Conservation (phyloP, 2,888 invertebrate genomes). For the Agrenia bidenticulata region DNA sequence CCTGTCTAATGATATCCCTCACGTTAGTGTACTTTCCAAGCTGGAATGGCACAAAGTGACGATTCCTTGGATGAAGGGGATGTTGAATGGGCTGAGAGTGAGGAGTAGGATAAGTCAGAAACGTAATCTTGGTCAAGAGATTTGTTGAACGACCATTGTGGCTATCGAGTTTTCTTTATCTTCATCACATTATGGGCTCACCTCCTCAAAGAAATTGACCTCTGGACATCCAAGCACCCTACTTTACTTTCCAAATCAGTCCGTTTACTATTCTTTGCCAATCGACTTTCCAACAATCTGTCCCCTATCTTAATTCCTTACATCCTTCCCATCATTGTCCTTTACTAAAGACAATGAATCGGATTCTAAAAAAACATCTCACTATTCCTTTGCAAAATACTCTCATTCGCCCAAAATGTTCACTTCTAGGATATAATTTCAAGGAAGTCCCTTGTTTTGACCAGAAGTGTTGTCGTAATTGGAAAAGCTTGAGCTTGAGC, state of each 20-base stretch:
- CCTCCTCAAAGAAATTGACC: conserved; percentile 41
- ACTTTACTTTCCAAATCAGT: conserved; percentile 28
- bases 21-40: too few relatives aligned
- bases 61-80: too few relatives aligned
- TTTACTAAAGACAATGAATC: too few relatives aligned
- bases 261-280: conserved; percentile 22
- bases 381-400: too few relatives aligned
- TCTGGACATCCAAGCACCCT: conserved; percentile 27
- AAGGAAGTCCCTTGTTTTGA: too few relatives aligned
- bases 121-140: conserved; percentile 46
- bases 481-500: too few relatives aligned
- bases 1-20: too few relatives aligned
- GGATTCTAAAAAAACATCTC: too few relatives aligned
- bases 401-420: neutral
- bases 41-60: too few relatives aligned
- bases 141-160: conserved; percentile 44
- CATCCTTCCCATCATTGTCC: conserved; percentile 4
- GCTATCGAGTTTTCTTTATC: conserved; percentile 47
- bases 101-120: conserved; percentile 29
- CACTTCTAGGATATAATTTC: neutral
- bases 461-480: too few relatives aligned
- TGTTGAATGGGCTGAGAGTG: neutral
- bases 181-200: conserved; percentile 42
- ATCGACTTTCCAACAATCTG: conserved; percentile 35
- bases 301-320: conserved; percentile 23